Evolutionary conservation across 2,888 invertebrate species (phyloP).

Genomic region (Cylloceria caligata): DNA sequence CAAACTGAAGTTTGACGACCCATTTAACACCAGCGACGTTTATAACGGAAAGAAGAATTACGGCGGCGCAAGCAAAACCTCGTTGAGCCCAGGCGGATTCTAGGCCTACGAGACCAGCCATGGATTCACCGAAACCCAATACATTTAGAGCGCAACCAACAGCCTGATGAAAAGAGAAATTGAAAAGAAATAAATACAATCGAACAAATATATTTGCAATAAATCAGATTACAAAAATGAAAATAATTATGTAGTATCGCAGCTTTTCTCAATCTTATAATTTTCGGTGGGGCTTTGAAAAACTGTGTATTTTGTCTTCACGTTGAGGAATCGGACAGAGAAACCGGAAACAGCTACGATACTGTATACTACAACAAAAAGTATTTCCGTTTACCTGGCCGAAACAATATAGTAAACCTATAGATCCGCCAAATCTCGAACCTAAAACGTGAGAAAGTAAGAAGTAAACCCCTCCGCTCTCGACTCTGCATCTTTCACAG

Average conservation of each 20-base stretch:
- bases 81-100: constrained; percentile 93
- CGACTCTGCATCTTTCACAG: constrained; percentile 96
- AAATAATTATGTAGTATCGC: too few relatives aligned
- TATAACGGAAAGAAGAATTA: constrained; percentile 94
- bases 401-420: constrained; percentile 97
- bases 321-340: too few relatives aligned
- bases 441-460: constrained; percentile 97
- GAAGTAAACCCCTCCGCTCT: constrained; percentile 99
- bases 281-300: too few relatives aligned
- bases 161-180: constrained; percentile 93
- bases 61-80: constrained; percentile 94
- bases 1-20: constrained; percentile 98
- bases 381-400: constrained; percentile 90
- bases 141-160: constrained; percentile 98
- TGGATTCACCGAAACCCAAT: constrained; percentile 98
- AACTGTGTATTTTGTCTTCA: too few relatives aligned
- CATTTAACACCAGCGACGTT: constrained; percentile 99
- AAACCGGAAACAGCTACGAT: too few relatives aligned
- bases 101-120: constrained; percentile 93
- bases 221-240: too few relatives aligned
- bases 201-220: too few relatives aligned
- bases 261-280: too few relatives aligned
- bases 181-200: constrained; percentile 50
- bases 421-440: constrained; percentile 95
- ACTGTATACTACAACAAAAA: too few relatives aligned